Conservation (phyloP, 2,113 vertebrate genomes). For the Gymnogyps californianus region DNA sequence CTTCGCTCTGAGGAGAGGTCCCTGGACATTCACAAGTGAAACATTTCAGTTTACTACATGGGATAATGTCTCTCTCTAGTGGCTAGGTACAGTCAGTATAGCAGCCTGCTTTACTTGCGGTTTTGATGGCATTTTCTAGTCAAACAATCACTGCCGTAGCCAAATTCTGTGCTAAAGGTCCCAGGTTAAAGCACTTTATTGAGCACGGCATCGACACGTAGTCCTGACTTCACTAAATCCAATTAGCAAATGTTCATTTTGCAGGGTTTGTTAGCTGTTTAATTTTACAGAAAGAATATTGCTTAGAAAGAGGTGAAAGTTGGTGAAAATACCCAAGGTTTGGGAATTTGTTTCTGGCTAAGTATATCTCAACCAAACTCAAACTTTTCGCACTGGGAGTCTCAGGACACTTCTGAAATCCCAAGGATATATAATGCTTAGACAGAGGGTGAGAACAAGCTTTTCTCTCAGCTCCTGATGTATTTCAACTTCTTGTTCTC, state of each 20-base stretch:
- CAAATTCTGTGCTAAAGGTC: neutral
- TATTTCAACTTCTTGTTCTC: neutral
- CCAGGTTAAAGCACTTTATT: neutral
- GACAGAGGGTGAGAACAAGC: neutral
- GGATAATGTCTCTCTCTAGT: slow-evolving; percentile 69
- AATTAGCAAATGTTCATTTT: neutral
- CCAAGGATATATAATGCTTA: neutral
- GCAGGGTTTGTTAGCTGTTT: neutral
- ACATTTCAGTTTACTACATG: slow-evolving; percentile 6
- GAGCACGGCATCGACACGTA: neutral
- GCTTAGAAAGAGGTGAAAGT: neutral
- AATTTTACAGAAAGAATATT: neutral
- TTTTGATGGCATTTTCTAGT: neutral
- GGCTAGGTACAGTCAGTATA: slow-evolving; percentile 59
- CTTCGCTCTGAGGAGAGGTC: neutral
- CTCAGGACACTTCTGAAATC: neutral
- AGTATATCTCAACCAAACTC: neutral
- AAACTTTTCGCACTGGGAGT: neutral
- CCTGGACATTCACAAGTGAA: neutral
- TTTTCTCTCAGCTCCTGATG: neutral
- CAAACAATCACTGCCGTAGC: neutral
- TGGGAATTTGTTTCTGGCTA: neutral
- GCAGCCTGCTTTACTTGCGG: neutral
- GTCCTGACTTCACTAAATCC: neutral
- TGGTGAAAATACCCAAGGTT: neutral